These are phyloP conservation scores for Ophion ventricosus DNA, from an alignment of 2,888 invertebrate species.

Conservation along the genomic window DNA sequence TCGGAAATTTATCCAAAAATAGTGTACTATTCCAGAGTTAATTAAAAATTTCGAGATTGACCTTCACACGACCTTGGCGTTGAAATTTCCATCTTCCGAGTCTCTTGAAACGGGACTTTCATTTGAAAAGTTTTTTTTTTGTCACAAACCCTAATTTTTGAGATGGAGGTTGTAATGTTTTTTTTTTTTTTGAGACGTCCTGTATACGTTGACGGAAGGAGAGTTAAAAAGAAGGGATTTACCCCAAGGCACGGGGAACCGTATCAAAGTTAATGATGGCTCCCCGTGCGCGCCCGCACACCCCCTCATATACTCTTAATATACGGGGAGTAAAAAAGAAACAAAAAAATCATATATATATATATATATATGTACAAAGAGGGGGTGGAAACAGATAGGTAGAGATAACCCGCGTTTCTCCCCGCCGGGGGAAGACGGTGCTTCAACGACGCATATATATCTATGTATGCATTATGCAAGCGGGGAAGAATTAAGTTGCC, in stretches of 20 bases:
- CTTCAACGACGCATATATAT: slow-evolving; percentile 66
- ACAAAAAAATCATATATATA: slow-evolving; percentile 9
- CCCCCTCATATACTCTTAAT: slow-evolving; percentile 10
- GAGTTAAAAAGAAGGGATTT: slow-evolving; percentile 21
- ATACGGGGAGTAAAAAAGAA: slow-evolving; percentile 23
- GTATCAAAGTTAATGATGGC: slow-evolving; percentile 63
- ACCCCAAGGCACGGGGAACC: slow-evolving; percentile 35
- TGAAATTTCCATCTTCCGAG: background rate
- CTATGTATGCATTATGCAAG: slow-evolving; percentile 72
- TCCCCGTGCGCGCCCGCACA: slow-evolving; percentile 14
- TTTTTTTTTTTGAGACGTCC: background rate
- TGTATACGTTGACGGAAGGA: background rate
- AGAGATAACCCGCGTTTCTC: slow-evolving; percentile 53
- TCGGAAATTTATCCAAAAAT: too few relatives aligned
- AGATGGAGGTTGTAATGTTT: background rate
- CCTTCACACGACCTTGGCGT: too few relatives aligned
- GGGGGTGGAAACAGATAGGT: slow-evolving; percentile 24
- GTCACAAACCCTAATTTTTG: background rate
- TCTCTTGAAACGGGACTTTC: too few relatives aligned
- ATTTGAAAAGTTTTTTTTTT: too few relatives aligned
- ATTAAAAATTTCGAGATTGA: too few relatives aligned
- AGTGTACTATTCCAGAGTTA: too few relatives aligned
- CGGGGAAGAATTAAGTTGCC: slow-evolving; percentile 69
- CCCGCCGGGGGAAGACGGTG: slow-evolving; percentile 52
- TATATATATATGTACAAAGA: background rate